phyloP scores from a whole-genome alignment of 1,140 invertebrate species.

The Babylonia areolata region DNA sequence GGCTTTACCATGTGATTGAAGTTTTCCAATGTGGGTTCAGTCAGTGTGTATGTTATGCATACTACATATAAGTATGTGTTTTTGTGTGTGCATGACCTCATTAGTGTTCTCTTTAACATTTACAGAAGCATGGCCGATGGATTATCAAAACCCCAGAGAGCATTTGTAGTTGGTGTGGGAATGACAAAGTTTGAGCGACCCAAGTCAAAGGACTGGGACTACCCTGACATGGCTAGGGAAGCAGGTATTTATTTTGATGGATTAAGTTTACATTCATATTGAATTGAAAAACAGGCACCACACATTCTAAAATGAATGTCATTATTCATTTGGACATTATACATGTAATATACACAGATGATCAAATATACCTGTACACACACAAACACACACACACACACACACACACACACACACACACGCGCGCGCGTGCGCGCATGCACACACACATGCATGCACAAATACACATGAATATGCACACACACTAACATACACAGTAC shows the following conservation, averaged over 20 bases:
- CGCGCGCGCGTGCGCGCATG: background rate
- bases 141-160: slow-evolving; percentile 70
- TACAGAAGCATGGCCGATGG: background rate
- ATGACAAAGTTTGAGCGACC: slow-evolving; percentile 98
- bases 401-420: background rate
- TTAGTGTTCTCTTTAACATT: background rate
- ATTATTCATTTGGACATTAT: too few relatives aligned
- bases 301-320: too few relatives aligned
- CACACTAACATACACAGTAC: background rate
- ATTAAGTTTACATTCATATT: too few relatives aligned
- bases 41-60: too few relatives aligned
- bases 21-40: too few relatives aligned
- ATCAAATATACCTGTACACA: background rate
- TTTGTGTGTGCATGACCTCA: background rate
- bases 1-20: too few relatives aligned
- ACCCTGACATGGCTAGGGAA: slow-evolving; percentile 95
- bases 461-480: background rate
- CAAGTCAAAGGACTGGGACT: slow-evolving; percentile 88
- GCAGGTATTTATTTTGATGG: slow-evolving; percentile 77
- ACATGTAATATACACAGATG: too few relatives aligned
- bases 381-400: background rate
- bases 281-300: too few relatives aligned
- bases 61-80: background rate
- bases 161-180: slow-evolving; percentile 97
- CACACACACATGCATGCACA: background rate